Conservation (phyloP, 2,113 vertebrate species). For the Ictidomys tridecemlineatus region DNA sequence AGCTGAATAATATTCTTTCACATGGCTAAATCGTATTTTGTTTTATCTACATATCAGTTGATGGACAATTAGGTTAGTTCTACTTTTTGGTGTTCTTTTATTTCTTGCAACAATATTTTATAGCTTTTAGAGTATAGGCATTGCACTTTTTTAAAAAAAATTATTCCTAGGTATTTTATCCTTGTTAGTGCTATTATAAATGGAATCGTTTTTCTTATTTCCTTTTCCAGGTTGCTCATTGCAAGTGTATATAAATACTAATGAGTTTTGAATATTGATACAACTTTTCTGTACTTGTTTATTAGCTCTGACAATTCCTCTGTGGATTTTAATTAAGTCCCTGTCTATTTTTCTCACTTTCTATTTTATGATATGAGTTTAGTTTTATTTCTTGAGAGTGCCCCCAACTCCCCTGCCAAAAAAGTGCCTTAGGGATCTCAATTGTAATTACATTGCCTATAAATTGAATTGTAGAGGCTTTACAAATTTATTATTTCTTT, state of each 20-base stretch:
- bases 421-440: neutral
- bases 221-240: neutral
- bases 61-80: neutral
- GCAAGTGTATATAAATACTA: neutral
- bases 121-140: neutral
- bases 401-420: neutral
- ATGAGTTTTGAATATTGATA: neutral
- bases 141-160: neutral
- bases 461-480: conserved; percentile 20
- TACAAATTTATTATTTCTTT: conserved; percentile 39
- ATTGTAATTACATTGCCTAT: neutral
- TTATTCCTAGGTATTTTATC: neutral
- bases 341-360: neutral
- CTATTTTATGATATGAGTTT: neutral
- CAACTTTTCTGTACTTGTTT: neutral
- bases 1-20: too few species aligned
- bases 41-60: neutral
- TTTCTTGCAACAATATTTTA: conserved; percentile 27
- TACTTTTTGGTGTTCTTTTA: neutral
- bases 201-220: conserved; percentile 22
- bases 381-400: neutral
- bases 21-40: neutral
- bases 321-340: neutral
- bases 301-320: neutral
- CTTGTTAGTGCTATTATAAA: neutral